Evolutionary conservation across 2,888 invertebrate species (phyloP), one percentile per base, ranked within the genome.

Genomic region (Lumbricus terrestris): DNA sequence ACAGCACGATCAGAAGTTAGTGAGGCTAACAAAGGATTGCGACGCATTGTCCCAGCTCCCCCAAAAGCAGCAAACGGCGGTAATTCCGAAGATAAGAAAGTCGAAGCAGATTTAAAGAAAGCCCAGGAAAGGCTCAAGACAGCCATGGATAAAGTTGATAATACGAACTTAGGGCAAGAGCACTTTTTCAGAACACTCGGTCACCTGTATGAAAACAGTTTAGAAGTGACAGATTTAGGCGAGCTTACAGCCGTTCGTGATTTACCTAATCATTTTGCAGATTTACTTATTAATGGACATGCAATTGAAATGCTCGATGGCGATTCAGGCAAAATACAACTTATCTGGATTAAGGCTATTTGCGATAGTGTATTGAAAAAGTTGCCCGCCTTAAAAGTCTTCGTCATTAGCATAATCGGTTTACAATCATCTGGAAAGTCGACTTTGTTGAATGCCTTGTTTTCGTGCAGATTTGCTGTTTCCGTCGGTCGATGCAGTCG

Each of bases 401-500:
- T 83, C 29, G 83, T 83, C 2, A 83, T 83, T 16, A 83, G 83
- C 35, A 83, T 83, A 33, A 83, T 83, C 34, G 83, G 83, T 34
- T 15, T 83, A 16, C 83, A 83, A 35, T 83, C 83, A 1, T 83
- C 83, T 2, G 83, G 83, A 16, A 83, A 83, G 34, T 83, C 83
- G 20, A 83, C 83, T 4, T 34, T 83, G 35, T 34, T 83, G 29
- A 83, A 83, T 83, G 83, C 83, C 20, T 34, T 83, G 83, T 83
- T 83, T 34, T 83, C 83, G 34, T 83, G 34, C 33, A 83, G 83
- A 83, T 83, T 83, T 83, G 83, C 83, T 35, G 83, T 83, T 83
- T 83, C 83, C 1, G 83, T 83, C 11, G 83, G 83, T 34, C 83
- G 83, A 11, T 83, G 83, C 83, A 83, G 83, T n/a, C 83, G 83